Conservation (phyloP, 2,113 vertebrate genomes). For the Ctenodactylus gundi region DNA sequence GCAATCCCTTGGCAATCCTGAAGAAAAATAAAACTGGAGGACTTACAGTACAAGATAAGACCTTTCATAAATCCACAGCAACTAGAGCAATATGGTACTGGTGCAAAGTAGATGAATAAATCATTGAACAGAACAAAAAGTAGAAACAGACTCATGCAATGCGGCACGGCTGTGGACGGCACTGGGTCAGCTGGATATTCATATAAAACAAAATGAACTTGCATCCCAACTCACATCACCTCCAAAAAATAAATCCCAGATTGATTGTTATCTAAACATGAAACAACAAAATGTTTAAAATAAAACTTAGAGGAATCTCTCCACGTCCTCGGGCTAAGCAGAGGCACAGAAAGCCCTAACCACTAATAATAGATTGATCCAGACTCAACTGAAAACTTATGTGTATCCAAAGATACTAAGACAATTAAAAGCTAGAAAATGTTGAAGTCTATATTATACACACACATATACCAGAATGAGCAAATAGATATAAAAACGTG, state of each 20-base stretch:
- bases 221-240: not conserved
- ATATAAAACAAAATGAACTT: not conserved
- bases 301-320: conserved; percentile 15
- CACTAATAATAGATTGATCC: not conserved
- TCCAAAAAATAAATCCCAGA: not conserved
- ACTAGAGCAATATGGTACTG: not conserved
- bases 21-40: not conserved
- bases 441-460: not conserved
- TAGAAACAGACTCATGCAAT: not conserved
- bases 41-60: not conserved
- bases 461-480: not conserved
- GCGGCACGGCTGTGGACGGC: not conserved
- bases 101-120: not conserved
- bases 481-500: not conserved
- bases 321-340: not conserved
- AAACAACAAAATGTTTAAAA: not conserved
- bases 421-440: not conserved
- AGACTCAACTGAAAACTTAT: not conserved
- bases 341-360: not conserved
- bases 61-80: not conserved
- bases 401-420: not conserved
- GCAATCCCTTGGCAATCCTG: not conserved
- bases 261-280: not conserved
- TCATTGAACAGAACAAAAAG: not conserved
- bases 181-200: not conserved